Base-by-base conservation (phyloP, 2,113 vertebrate genomes). In the Crypturellus undulatus region DNA sequence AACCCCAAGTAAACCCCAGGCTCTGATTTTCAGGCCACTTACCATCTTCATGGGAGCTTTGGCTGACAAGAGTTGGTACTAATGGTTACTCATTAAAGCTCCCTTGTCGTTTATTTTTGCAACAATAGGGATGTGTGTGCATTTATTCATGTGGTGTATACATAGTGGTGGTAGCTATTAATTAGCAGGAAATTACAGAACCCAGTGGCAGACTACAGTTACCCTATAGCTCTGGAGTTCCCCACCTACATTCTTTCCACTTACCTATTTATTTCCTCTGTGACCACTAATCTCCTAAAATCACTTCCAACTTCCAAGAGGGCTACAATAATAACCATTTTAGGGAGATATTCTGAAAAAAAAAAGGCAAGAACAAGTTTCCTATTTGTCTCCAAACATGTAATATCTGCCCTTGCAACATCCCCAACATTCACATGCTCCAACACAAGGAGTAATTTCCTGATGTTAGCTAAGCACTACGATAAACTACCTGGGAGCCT, bases 71-170 rank as follows among this genome's bases (percentile, higher is more conserved):
- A 78, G 81, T 5, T 73, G 36, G 68, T 82, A 90, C 24, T n/a
- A 75, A 52, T 88, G 76, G 36, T 90, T 94, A 89, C 71, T 60
- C 62, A 14, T 91, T 80, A 90, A 85, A 90, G 51, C 87, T 86
- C 54, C 68, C 45, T 59, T 87, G 64, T 32, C 71, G 60, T 67
- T 86, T 96, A 73, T 83, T 91, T 91, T 89, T 77, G 76, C 51
- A 59, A 2, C 0, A 1, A 47, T 67, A 64, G 45, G 42, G 22
- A 14, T 25, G 14, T 47, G n/a, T 78, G 38, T 91, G 80, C 5
- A 0, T 81, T 90, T 80, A 77, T 89, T 86, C 56, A n/a, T 10
- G 28, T 71, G 64, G 60, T 45, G 56, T 59, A 10, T 42, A 75
- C 67, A 51, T 6, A 51, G 60, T 43, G 59, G 36, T 86, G 87